Conservation (phyloP, 53 echinoderm and acorn worm genomes). For the Echinarachnius parma region DNA sequence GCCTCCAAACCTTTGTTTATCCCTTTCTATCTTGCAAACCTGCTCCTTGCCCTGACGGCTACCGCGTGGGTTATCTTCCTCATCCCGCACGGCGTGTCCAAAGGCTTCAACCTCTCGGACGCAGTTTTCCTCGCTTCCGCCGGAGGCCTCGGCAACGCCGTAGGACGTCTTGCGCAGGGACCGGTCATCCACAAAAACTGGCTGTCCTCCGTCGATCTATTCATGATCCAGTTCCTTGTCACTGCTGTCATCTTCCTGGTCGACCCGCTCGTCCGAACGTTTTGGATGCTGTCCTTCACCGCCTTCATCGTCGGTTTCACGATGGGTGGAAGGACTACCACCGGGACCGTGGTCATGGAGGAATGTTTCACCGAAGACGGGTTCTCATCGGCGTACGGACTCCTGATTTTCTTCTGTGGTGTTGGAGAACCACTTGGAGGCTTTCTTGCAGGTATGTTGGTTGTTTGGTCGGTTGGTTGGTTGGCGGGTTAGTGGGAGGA, state of each 20-base stretch:
- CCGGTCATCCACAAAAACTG: slow-evolving; percentile 7
- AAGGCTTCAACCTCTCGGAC: not conserved
- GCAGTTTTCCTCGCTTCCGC: slow-evolving; percentile 20
- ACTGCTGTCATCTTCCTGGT: slow-evolving; percentile 13
- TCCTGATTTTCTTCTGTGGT: slow-evolving; percentile 11
- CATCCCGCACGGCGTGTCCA: slow-evolving; percentile 22
- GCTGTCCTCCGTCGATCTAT: slow-evolving; percentile 16
- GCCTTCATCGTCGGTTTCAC: slow-evolving; percentile 22
- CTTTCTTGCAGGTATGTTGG: slow-evolving; percentile 1
- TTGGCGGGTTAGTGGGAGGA: too few relatives aligned
- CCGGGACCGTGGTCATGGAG: not conserved
- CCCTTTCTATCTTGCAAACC: too few relatives aligned
- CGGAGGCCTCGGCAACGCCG: slow-evolving; percentile 15
- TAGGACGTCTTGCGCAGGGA: slow-evolving; percentile 31
- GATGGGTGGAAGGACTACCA: slow-evolving; percentile 13
- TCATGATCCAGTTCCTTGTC: not conserved
- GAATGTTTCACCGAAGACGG: slow-evolving; percentile 5
- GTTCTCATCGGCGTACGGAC: slow-evolving; percentile 1
- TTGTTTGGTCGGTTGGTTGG: too few relatives aligned
- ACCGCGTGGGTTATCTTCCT: slow-evolving; percentile 30
- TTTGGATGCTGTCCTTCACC: not conserved
- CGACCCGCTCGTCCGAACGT: not conserved
- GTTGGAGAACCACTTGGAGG: slow-evolving; percentile 26
- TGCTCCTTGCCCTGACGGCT: too few relatives aligned
- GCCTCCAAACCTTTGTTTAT: too few relatives aligned